A percentile compares a stretch with the other conserved stretches of the same genome.
phyloP scores from a whole-genome alignment of 2,797 vertebrate genomes.

The Champsocephalus gunnari region DNA sequence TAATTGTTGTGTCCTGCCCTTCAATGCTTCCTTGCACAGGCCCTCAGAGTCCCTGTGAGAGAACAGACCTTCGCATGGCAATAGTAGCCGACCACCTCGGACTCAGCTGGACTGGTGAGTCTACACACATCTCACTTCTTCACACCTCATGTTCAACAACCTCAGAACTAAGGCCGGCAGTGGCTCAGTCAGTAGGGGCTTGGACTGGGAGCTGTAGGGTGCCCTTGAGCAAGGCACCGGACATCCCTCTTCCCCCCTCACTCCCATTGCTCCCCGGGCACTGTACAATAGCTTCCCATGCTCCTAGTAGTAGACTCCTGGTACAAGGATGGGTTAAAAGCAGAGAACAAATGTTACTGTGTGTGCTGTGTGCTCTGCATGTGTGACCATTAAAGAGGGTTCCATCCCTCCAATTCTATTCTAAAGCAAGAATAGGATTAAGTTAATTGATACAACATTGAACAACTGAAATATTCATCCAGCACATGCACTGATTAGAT shows the following conservation, averaged over 20 bases:
- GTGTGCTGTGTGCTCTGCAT: no score
- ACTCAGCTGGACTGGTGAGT: conserved; percentile 99
- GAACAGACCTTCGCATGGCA: conserved; percentile 99
- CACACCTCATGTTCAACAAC: not conserved
- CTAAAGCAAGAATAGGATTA: not conserved
- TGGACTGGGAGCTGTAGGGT: no score
- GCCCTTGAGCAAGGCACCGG: no score
- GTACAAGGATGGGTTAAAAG: no score
- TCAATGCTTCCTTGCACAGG: conserved; percentile 81
- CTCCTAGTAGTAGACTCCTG: no score
- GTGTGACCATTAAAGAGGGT: no score
- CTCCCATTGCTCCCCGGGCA: no score
- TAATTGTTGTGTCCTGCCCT: conserved; percentile 54
- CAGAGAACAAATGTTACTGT: no score
- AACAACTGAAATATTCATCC: not conserved
- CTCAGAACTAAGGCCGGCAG: not conserved
- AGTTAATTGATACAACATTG: not conserved
- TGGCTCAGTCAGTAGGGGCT: no score
- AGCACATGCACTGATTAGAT: not conserved
- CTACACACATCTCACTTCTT: not conserved
- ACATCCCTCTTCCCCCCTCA: no score
- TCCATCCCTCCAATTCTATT: no score
- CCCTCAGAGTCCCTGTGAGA: conserved; percentile 99
- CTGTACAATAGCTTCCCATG: no score
- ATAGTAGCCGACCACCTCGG: conserved; percentile 99